Evolutionary conservation across 1,140 invertebrate genomes (phyloP), one percentile per base, ranked within the genome.

Genomic region (Drosophila subobscura): DNA sequence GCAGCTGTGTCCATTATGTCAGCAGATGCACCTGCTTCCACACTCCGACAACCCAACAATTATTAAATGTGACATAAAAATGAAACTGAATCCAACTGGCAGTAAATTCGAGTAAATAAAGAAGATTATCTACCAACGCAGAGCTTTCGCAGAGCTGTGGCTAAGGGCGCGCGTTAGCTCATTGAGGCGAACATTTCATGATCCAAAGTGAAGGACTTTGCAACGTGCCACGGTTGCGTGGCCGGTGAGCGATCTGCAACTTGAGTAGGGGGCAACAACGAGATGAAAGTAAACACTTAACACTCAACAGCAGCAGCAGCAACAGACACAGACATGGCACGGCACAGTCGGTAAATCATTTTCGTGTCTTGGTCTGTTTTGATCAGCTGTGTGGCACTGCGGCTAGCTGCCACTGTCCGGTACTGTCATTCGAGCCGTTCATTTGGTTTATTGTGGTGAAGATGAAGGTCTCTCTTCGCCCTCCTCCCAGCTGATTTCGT

Each of bases 281-380:
- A 88, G 83, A 86, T 88, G 83, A 86, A 86, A 86, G 83, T 86
- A 83, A 88, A 86, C 83, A 86, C 83, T 86, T 76, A 77, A 85
- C 77, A 74, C 81, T 77, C 58, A 55, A 67, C 51, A 44, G 46
- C 58, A 49, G 53, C 52, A 46, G 27, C 66, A 40, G 40, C 56
- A 25, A 16, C 29, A 8, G 22, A 25, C 50, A 10, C 57, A 25
- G 63, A 20, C 16, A 20, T 20, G 16, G 16, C 16, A 20, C 25
- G 60, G 52, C 40, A 86, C 83, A 81, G 72, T 65, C 78, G 74
- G 50, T 86, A 86, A 86, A 86, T 86, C 63, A 86, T 79, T 77
- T 80, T 65, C 54, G 46, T 70, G 68, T 61, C 60, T 86, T 66
- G 71, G 59, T 72, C 66, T 86, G 76, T 73, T 73, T 77, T 80